Evolutionary conservation across 2,888 invertebrate species (phyloP).

Genomic region (Acholoe squamosa): DNA sequence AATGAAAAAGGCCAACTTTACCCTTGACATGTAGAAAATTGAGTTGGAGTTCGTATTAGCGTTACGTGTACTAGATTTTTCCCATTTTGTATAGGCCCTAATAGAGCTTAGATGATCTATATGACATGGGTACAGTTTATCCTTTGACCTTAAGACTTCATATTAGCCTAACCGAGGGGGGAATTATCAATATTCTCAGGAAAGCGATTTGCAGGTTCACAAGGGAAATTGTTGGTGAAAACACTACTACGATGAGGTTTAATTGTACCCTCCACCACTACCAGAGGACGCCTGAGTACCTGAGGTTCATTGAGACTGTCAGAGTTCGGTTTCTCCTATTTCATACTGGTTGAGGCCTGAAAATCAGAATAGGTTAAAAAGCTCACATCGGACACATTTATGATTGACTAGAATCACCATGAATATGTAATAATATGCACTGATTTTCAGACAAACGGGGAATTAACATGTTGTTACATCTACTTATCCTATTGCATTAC

Average conservation of each 20-base stretch:
- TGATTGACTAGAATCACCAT: too few relatives aligned
- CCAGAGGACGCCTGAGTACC: conserved; percentile 23
- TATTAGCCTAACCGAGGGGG: background rate
- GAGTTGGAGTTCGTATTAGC: too few relatives aligned
- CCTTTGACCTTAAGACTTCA: background rate
- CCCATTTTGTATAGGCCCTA: too few relatives aligned
- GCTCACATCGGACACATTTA: too few relatives aligned
- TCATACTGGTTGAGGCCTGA: conserved; percentile 64
- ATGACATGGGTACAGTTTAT: background rate
- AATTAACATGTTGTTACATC: too few relatives aligned
- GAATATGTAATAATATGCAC: too few relatives aligned
- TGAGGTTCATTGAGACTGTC: background rate
- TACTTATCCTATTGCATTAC: too few relatives aligned
- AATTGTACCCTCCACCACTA: conserved; percentile 23
- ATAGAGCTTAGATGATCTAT: too few relatives aligned
- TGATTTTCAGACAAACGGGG: too few relatives aligned
- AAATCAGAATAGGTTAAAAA: background rate
- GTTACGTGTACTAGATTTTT: too few relatives aligned
- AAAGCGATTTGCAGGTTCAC: background rate
- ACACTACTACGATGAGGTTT: conserved; percentile 31
- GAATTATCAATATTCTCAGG: background rate
- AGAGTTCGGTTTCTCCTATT: conserved; percentile 65
- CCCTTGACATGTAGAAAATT: too few relatives aligned
- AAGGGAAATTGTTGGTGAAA: background rate
- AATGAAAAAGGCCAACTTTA: too few relatives aligned